Conservation (phyloP, 23 tunicate species). For the Trididemnum nubilum region DNA sequence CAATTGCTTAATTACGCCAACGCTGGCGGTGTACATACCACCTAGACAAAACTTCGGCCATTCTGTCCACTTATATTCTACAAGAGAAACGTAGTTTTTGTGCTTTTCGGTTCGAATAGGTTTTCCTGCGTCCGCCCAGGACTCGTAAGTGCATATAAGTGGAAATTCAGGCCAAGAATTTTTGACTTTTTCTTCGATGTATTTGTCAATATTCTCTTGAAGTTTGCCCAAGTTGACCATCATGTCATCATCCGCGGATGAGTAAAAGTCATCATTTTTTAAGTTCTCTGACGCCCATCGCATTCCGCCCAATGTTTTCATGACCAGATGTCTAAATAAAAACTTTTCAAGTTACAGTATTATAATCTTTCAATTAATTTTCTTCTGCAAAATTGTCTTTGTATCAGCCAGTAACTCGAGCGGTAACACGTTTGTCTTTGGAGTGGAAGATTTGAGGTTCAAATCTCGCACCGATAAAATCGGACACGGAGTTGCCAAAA, state of each 20-base stretch:
- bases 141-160: constrained; percentile 7
- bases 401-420: too few relatives aligned
- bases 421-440: too few relatives aligned
- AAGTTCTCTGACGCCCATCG: constrained; percentile 32
- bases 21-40: constrained; percentile 23
- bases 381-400: too few relatives aligned
- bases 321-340: background rate
- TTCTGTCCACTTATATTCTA: constrained; percentile 9
- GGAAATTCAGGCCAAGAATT: constrained; percentile 33
- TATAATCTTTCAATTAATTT: too few relatives aligned
- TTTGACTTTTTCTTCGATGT: background rate
- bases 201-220: background rate
- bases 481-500: too few relatives aligned
- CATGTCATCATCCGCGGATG: constrained; percentile 32
- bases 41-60: constrained; percentile 28
- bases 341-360: background rate
- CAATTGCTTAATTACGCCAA: constrained; percentile 3
- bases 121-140: background rate
- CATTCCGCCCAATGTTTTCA: constrained; percentile 33
- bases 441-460: too few relatives aligned
- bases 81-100: constrained; percentile 6
- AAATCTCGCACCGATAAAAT: too few relatives aligned
- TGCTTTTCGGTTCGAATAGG: constrained; percentile 5
- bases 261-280: background rate
- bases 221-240: constrained; percentile 15